Evolutionary conservation across 2,888 invertebrate species (phyloP), one percentile per base, ranked within the genome.

Genomic region (Diadegma fenestrale): DNA sequence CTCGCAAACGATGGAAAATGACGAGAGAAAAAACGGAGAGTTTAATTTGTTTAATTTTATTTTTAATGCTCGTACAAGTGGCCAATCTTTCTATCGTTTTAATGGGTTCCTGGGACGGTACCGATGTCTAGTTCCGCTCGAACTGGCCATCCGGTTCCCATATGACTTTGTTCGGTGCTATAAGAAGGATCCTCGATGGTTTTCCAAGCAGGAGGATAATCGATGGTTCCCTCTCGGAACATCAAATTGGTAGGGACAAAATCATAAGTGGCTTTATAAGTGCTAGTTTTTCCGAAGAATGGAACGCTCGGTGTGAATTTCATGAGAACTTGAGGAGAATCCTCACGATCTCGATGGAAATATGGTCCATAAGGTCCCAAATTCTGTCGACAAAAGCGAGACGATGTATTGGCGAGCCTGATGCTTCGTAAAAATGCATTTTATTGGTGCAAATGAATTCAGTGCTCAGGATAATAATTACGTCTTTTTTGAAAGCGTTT

Each of bases 121-220:
- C 88, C 88, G 8, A 86, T 82, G 30, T 90, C 79, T 1, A 94
- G 88, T 12, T 91, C 90, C 12, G 91, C 89, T 78, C 92, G 90
- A 17, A 94, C 91, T n/a, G 94, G 92, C 92, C 92, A 93, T 58
- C 92, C 92, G 30, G 92, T 92, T 37, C 94, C 94, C 64, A 94
- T 91, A 85, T 94, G 94, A 84, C 93, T 93, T 80, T 93, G 91
- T 86, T 95, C 95, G 0, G 94, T 94, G 86, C 93, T 93, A 88
- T 94, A 94, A n/a, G 80, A 73, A 12, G 43, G 14, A 61, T 54
- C 41, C 12, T 86, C 85, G 61, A 88, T 86, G n/a, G 87, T 68
- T 82, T 82, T 86, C 17, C 75, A 84, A 61, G 88, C 51, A 33
- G 86, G 33, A 4, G 88, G 89, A 64, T 86, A 87, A 79, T 43